phyloP scores from a whole-genome alignment of 2,113 vertebrate species.

The Empidonax alnorum region DNA sequence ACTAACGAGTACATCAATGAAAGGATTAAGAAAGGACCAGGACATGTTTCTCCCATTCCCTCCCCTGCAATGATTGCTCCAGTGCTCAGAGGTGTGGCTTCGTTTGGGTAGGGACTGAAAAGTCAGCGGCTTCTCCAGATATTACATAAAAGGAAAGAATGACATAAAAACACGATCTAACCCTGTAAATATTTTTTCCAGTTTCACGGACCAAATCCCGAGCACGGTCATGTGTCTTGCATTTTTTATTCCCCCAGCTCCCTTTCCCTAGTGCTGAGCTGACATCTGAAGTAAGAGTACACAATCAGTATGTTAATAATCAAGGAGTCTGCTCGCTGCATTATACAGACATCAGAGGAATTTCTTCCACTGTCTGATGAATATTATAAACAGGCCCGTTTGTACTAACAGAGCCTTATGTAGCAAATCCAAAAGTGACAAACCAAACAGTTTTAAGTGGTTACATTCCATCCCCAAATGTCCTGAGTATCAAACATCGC shows the following conservation, averaged over 20 bases:
- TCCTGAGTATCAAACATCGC: background rate
- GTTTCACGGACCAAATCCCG: constrained; percentile 52
- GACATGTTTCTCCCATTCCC: background rate
- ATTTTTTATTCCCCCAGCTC: constrained; percentile 37
- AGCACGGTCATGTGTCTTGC: constrained; percentile 7
- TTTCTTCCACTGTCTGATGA: constrained; percentile 48
- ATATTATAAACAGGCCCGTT: background rate
- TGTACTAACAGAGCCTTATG: constrained; percentile 9
- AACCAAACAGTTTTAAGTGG: constrained; percentile 42
- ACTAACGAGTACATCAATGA: constrained; percentile 3
- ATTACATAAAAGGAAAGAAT: constrained; percentile 66
- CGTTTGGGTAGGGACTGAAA: constrained; percentile 10
- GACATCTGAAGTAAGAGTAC: constrained; percentile 35
- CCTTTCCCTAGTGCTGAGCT: constrained; percentile 15
- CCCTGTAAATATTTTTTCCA: constrained; percentile 57
- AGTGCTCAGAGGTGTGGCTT: constrained; percentile 48
- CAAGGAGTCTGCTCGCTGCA: constrained; percentile 7
- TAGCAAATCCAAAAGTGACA: constrained; percentile 45
- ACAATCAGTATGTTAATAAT: constrained; percentile 32
- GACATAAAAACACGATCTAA: constrained; percentile 31
- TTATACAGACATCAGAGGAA: constrained; percentile 42
- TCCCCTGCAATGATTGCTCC: background rate
- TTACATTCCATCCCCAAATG: constrained; percentile 23
- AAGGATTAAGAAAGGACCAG: constrained; percentile 4
- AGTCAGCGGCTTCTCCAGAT: constrained; percentile 43